Evolutionary conservation across 2,113 vertebrate genomes (phyloP), one percentile per base, ranked within the genome.

Genomic region (Sarotherodon lohbergeri): DNA sequence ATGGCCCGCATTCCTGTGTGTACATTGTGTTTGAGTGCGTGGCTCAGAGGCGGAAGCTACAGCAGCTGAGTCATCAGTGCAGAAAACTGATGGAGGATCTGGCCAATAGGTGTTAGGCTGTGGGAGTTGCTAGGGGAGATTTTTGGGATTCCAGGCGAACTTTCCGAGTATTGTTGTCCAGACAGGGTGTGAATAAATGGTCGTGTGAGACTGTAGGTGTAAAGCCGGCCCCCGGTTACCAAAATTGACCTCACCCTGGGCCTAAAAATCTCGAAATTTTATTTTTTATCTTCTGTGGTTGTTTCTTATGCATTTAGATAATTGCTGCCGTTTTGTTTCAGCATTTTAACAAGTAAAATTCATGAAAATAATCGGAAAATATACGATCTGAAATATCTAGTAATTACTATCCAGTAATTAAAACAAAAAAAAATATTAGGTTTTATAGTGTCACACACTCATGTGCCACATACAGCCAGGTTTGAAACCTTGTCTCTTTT

Each of bases 51-150:
- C 34, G 56, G 90, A 91, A 84, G 71, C 83, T 87, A 14, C 34
- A 7, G 48, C 88, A 68, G 94, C 94, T 89, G 92, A 95, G 78
- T 95, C 94, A 93, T 92, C 88, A 82, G 55, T 80, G 63, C 55
- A 91, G 85, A 56, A 91, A 89, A 82, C 24, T 73, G 83, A 93
- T 81, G 46, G 57, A n/a, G 12, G 14, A 9, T 7, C n/a, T 2
- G 57, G 39, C 93, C 93, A 91, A 90, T 90, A 12, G 52, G 54
- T 80, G 41, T 2, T 12, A 14, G 56, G 27, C 68, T 32, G 89
- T 89, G 90, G 88, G 93, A 56, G 85, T 88, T 50, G 78, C 87
- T 78, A 39, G 80, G 81, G 10, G 22, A 50, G 87, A 93, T 94
- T 88, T 90, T 93, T 91, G 24, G 81, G 86, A 95, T 94, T 95